Evolutionary conservation across 2,113 vertebrate species (phyloP).

Genomic region (Oceanodroma tethys): DNA sequence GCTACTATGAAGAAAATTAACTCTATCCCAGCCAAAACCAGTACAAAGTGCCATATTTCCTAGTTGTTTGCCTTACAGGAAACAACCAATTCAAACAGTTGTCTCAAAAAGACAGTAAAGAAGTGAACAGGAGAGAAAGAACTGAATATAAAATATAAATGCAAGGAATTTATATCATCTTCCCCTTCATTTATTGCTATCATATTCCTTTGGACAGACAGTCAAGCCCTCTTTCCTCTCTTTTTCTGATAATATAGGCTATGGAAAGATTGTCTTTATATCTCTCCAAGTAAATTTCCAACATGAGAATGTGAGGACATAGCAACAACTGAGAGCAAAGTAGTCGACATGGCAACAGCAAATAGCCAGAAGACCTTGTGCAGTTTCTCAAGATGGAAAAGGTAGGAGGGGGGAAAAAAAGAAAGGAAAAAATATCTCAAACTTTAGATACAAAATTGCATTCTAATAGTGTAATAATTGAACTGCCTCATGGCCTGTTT

Average conservation of each 20-base stretch:
- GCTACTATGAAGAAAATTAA: not conserved
- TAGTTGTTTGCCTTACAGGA: not conserved
- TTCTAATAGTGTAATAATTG: not conserved
- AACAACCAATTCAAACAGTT: not conserved
- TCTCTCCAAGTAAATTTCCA: not conserved
- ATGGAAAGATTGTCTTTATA: not conserved
- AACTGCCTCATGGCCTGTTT: not conserved
- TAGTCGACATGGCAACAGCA: slow-evolving; percentile 42
- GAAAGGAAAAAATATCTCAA: not conserved
- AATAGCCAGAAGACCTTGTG: not conserved
- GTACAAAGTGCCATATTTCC: not conserved
- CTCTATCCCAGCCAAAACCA: not conserved
- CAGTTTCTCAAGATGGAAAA: not conserved
- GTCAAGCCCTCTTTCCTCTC: not conserved
- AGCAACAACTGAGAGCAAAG: not conserved
- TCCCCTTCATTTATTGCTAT: not conserved
- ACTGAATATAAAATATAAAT: not conserved
- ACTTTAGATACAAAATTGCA: not conserved
- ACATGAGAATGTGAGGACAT: not conserved
- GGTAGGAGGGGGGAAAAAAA: not conserved
- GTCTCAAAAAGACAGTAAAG: not conserved
- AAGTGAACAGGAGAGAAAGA: not conserved
- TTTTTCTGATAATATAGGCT: not conserved
- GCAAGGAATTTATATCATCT: not conserved
- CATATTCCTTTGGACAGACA: not conserved